Base-by-base conservation (phyloP, 2,888 invertebrate genomes). In the Podotricha telesiphe region DNA sequence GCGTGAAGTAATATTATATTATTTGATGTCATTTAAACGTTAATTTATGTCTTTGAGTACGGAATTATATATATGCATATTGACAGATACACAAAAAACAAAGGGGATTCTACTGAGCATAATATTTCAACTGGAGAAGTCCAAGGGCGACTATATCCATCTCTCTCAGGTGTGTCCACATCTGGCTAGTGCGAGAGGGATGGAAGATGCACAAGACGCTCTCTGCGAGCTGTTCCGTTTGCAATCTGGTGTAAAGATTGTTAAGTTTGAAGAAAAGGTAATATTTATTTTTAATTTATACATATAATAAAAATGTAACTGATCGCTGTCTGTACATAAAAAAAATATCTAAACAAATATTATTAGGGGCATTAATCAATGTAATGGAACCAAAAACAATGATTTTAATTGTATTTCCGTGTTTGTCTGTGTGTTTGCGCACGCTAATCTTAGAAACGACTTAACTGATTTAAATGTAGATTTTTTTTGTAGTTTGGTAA, bases 211-310 rank as follows among this genome's bases (percentile, higher is more conserved):
- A 0, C 67, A 74, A 20, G 22, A 58, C 4, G 42, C 40, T n/a
- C 71, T 85, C 1, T 77, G 75, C 2, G 77, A 69, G 5, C 65
- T 89, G 42, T 74, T 90, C 20, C 72, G 79, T 0, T 62, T 89
- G 55, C 78, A 78, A 0, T 15, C 48, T 0, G 76, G 76, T 0
- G 75, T 81, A 0, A 73, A 65, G 0, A 78, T 87, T 2, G 79
- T 83, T 2, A 82, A 78, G 67, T 83, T 89, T 22, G 75, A 81
- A 7, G 85, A 87, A 13, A 84, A 87, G 80, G 89, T 88, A 37
- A 66, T 68, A 71, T 56, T 0, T 37, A 53, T 28, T 20, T n/a
- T n/a, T n/a, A n/a, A n/a, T n/a, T n/a, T n/a, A n/a, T n/a, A n/a
- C n/a, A n/a, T n/a, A n/a, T n/a, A n/a, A n/a, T n/a, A n/a, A n/a